Evolutionary conservation across 2,888 invertebrate genomes (phyloP).

Genomic region (Hedychridium roseum): DNA sequence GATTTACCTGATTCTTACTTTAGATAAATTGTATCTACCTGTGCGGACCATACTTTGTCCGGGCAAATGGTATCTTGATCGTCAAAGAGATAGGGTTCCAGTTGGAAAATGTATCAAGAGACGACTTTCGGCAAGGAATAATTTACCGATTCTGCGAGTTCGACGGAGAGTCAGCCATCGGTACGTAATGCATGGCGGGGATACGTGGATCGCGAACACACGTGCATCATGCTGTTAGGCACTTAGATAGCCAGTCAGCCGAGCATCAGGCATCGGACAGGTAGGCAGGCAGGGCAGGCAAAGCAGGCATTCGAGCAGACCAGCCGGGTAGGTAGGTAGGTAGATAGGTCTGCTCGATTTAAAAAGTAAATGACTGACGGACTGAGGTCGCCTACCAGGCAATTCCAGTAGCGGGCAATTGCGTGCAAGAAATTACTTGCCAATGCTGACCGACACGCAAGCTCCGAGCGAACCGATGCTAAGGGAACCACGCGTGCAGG

Average conservation of each 20-base stretch:
- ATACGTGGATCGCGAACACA: slow-evolving; percentile 29
- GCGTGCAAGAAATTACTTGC: slow-evolving; percentile 62
- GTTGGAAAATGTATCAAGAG: too few relatives aligned
- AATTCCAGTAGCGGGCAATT: slow-evolving; percentile 62
- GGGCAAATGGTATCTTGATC: too few relatives aligned
- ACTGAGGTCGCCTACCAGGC: slow-evolving; percentile 58
- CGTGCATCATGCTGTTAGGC: slow-evolving; percentile 19
- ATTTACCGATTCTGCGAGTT: too few relatives aligned
- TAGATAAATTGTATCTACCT: too few relatives aligned
- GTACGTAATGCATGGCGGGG: too few relatives aligned
- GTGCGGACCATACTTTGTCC: too few relatives aligned
- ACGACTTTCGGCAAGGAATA: too few relatives aligned
- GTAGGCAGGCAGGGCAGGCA: slow-evolving; percentile 30
- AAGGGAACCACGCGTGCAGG: slow-evolving; percentile 1
- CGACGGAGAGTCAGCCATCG: too few relatives aligned
- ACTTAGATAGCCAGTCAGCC: neutral
- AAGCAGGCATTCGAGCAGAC: slow-evolving; percentile 22
- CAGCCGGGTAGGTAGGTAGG: slow-evolving; percentile 7
- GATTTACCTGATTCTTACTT: too few relatives aligned
- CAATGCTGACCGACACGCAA: slow-evolving; percentile 56
- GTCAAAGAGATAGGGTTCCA: too few relatives aligned
- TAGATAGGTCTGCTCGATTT: slow-evolving; percentile 47
- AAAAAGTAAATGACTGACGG: slow-evolving; percentile 58
- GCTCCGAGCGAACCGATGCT: slow-evolving; percentile 43
- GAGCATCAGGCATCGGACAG: too few relatives aligned